phyloP scores from a whole-genome alignment of 2,797 vertebrate genomes.

The Pampus argenteus region DNA sequence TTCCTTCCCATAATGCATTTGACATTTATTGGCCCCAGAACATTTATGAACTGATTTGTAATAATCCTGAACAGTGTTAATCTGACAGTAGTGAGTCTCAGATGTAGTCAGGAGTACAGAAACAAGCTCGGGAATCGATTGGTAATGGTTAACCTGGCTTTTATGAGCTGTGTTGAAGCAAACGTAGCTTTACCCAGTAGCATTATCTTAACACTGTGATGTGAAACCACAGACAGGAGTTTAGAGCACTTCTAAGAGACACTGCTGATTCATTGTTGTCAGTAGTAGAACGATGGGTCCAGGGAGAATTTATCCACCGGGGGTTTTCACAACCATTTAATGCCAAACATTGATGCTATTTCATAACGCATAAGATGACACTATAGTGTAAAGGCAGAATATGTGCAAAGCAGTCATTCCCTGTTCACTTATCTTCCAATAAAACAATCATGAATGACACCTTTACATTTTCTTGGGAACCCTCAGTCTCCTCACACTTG shows the following conservation, averaged over 20 bases:
- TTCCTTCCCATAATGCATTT: neutral
- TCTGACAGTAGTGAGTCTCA: conserved; percentile 1
- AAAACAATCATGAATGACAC: neutral
- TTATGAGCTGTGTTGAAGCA: neutral
- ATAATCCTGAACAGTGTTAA: neutral
- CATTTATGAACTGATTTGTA: neutral
- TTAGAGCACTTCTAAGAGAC: conserved; percentile 4
- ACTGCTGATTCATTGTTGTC: neutral
- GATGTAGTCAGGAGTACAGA: conserved; percentile 5
- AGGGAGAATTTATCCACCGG: neutral
- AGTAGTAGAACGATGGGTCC: neutral
- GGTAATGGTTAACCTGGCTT: neutral
- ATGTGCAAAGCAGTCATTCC: neutral
- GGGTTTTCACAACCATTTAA: neutral
- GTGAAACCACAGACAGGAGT: conserved; percentile 1
- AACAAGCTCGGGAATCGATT: neutral
- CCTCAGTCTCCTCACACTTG: no score
- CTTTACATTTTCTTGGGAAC: neutral
- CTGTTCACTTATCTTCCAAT: neutral
- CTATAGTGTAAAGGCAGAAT: no score
- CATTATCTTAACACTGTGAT: conserved; percentile 1
- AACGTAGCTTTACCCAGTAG: neutral
- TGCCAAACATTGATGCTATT: neutral
- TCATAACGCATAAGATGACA: neutral
- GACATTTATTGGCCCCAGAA: neutral